A percentile compares a stretch with the other conserved stretches of the same genome.
phyloP scores from a whole-genome alignment of 2,797 vertebrate species.

The Pseudomugil tenellus region DNA sequence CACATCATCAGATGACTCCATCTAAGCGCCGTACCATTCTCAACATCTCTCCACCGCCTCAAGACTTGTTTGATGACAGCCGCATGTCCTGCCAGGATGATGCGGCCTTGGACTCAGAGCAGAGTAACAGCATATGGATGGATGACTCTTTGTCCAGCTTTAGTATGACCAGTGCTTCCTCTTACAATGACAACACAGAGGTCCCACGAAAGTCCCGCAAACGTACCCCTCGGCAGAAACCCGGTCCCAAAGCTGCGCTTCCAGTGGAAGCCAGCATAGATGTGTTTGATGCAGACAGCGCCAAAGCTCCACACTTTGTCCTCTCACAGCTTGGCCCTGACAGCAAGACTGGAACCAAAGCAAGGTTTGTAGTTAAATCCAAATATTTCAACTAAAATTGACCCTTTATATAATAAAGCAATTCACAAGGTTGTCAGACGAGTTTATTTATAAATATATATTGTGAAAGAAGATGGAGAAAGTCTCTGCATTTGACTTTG shows the following conservation, averaged over 20 bases:
- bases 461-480: not conserved
- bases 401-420: not conserved
- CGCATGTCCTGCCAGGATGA: slow-evolving; percentile 97
- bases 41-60: slow-evolving; percentile 97
- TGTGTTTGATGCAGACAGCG: slow-evolving; percentile 98
- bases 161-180: slow-evolving; percentile 93
- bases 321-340: slow-evolving; percentile 96
- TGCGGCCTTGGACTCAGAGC: slow-evolving; percentile 91
- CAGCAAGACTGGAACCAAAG: slow-evolving; percentile 93
- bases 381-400: not conserved
- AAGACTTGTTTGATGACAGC: slow-evolving; percentile 97
- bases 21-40: slow-evolving; percentile 94
- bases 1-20: slow-evolving; percentile 91
- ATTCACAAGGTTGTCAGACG: not conserved
- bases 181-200: slow-evolving; percentile 99
- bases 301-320: slow-evolving; percentile 99
- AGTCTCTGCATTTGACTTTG: not conserved
- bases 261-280: slow-evolving; percentile 93
- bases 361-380: slow-evolving; percentile 78
- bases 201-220: slow-evolving; percentile 98
- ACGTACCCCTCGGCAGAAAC: slow-evolving; percentile 95
- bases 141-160: slow-evolving; percentile 98
- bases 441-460: not conserved
- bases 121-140: slow-evolving; percentile 98
- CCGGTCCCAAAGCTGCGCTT: slow-evolving; percentile 89